Evolutionary conservation across 2,888 invertebrate species (phyloP), one percentile per base, ranked within the genome.

Genomic region (Neria commutata): DNA sequence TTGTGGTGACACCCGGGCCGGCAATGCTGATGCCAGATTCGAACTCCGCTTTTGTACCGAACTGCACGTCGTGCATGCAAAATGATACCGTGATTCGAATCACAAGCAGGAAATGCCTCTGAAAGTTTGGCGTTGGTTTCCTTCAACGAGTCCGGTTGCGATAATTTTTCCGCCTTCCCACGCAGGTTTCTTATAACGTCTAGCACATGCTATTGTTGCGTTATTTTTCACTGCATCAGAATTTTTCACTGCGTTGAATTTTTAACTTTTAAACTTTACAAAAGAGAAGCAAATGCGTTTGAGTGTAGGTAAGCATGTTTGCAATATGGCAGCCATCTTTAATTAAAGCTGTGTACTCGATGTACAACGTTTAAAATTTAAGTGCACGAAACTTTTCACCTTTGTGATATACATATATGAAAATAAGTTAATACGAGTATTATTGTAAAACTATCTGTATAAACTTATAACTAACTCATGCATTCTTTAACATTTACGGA

Each of bases 401-500:
- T 16, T 45, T 10, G 16, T 16, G 17, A 17, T 16, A 19, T 3
- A 19, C 14, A 21, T n/a, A n/a, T n/a, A n/a, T n/a, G n/a, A n/a
- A n/a, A n/a, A n/a, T n/a, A n/a, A n/a, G n/a, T n/a, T n/a, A n/a
- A n/a, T n/a, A n/a, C n/a, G n/a, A n/a, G n/a, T n/a, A n/a, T n/a
- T n/a, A n/a, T n/a, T n/a, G n/a, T n/a, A n/a, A n/a, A n/a, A n/a
- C n/a, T n/a, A n/a, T n/a, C n/a, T n/a, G n/a, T n/a, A n/a, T n/a
- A n/a, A n/a, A n/a, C n/a, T n/a, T n/a, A n/a, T n/a, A n/a, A n/a
- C n/a, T n/a, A n/a, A 51, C 45, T 50, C 29, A 34, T 51, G 11
- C 17, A 26, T 51, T 26, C 48, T 37, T 25, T 19, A 49, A 49
- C 33, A 46, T 53, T 58, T 61, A 49, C 24, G 49, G 54, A 58